Base-by-base conservation (phyloP, 2,797 vertebrate genomes). In the Platyrinchus mystaceus region DNA sequence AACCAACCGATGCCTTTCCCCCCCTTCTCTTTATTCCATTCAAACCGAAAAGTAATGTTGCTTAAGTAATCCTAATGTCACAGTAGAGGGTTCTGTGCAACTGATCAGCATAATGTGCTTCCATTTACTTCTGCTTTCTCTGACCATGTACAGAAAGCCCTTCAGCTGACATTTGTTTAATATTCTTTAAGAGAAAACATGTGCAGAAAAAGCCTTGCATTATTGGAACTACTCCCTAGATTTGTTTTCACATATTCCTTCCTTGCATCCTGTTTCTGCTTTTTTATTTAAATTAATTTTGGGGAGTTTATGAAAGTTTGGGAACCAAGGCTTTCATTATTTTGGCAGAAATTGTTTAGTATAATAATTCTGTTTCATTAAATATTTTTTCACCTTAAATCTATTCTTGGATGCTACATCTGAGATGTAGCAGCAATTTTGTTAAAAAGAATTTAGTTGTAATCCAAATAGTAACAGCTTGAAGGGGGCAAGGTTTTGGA, bases 41-140 rank as follows among this genome's bases (percentile, higher is more conserved):
- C 74, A 95, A 34, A 15, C 21, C 52, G 44, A 70, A 63, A n/a
- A 89, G 66, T 81, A 94, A 95, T 88, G 91, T 93, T 88, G 91
- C 92, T 94, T 94, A 97, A 96, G 95, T 95, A 97, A 97, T 95
- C 82, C 79, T 81, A 64, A 67, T 91, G 88, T 95, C 86, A 84
- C 91, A 93, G 80, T 2, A 37, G 34, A 92, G 73, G 74, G 32
- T 83, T 88, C 82, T 83, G 81, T 91, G 94, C 76, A 76, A 32
- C 59, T 93, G 75, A 93, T 50, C 94, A 66, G 84, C 81, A 92
- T 90, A 95, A 95, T 92, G 90, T 37, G 9, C 52, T 92, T 89
- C 71, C 69, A 73, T 95, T 66, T 78, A 74, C 85, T 68, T 68
- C 64, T 39, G 62, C 74, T 92, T 87, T 74, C 74, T 58, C 67